Percentiles rank a stretch among this genome's conserved stretches.
These are phyloP conservation scores for Sturnira hondurensis DNA, from an alignment of 2,113 vertebrate genomes.

Conservation along the genomic window DNA sequence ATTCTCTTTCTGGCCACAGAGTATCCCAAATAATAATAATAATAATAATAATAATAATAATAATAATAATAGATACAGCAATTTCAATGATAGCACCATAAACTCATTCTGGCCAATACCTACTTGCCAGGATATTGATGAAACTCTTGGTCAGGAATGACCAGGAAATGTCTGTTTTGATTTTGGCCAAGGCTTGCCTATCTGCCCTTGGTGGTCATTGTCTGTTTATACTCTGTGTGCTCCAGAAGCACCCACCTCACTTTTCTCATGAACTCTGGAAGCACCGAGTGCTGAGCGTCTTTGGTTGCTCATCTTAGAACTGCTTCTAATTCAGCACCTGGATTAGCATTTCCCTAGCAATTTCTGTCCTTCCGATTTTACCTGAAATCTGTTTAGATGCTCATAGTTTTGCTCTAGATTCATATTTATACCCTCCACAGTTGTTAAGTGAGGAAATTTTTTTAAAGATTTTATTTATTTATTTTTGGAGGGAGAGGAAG, in stretches of 20 bases:
- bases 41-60: background rate
- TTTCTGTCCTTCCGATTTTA: background rate
- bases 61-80: background rate
- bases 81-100: background rate
- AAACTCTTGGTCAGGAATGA: background rate
- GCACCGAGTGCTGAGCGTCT: background rate
- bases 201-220: background rate
- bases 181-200: background rate
- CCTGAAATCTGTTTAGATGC: background rate
- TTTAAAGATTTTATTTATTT: too few species aligned
- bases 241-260: background rate
- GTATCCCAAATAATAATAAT: background rate
- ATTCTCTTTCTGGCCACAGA: background rate
- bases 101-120: background rate
- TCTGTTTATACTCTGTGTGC: background rate
- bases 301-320: background rate
- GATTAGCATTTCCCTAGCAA: background rate
- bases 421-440: background rate
- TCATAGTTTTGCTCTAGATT: background rate
- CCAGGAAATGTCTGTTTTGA: background rate
- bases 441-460: background rate
- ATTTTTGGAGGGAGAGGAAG: too few species aligned
- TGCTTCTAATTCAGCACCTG: background rate
- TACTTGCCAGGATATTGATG: background rate
- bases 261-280: background rate